Base-by-base conservation (phyloP, 2,797 vertebrate genomes). In the Echiichthys vipera region DNA sequence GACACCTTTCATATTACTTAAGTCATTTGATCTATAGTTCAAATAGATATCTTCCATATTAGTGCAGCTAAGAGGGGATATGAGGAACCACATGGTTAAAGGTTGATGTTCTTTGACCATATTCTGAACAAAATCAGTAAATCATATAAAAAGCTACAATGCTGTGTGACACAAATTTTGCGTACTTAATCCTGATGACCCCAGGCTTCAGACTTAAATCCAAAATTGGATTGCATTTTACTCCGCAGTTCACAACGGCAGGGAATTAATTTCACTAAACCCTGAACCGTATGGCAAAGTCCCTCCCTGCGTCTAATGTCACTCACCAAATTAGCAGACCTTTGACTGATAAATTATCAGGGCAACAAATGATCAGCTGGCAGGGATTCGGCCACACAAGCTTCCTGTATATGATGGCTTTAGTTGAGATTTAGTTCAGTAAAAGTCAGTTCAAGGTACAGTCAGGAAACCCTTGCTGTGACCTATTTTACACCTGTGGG, bases 221-320 rank as follows among this genome's bases (percentile, higher is more conserved):
- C 37, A 61, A 67, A 75, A 74, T 18, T 47, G 53, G 61, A 30
- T 65, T 58, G 45, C 34, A 56, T 79, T 74, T 54, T 27, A 56
- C 25, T 56, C 47, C 18, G 66, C 47, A 58, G 24, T 55, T 63
- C 45, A 64, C 49, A 66, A 50, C 42, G 24, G 36, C 9, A n/a
- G 58, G 20, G 65, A 50, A 37, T 54, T 74, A n/a, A 68, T n/a
- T 70, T 62, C 20, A 66, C 32, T 69, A 61, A 80, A 77, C 22
- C 61, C 42, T 39, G 42, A 71, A 51, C 43, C 59, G 45, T 68
- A 29, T 50, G 30, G 15, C 45, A 37, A 45, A 36, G 29, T 25
- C 47, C 7, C 36, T 25, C 51, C 4, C 40, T 53, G 22, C 5
- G 2, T 55, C 24, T 65, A 39, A 49, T 64, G 56, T 71, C 7